These are phyloP conservation scores for Philhelius pedissequus DNA, from an alignment of 2,888 invertebrate species.

Conservation along the genomic window DNA sequence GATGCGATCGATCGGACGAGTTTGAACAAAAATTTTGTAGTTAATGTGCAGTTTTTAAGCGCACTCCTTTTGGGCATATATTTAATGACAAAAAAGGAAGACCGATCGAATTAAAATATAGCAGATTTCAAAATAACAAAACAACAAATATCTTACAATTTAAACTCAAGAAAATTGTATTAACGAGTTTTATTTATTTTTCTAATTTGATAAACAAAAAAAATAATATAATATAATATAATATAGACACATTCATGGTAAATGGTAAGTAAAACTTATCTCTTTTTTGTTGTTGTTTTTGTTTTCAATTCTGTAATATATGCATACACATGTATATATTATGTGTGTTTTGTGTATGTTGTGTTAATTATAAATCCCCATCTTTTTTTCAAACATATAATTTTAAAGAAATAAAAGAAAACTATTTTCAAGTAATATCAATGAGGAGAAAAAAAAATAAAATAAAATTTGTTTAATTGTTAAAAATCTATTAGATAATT, in stretches of 20 bases:
- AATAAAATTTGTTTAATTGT: constrained; percentile 26
- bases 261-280: constrained; percentile 42
- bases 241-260: constrained; percentile 69
- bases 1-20: too few species aligned
- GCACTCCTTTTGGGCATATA: too few species aligned
- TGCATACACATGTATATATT: constrained; percentile 60
- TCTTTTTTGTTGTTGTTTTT: constrained; percentile 20
- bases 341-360: constrained; percentile 36
- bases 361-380: constrained; percentile 45
- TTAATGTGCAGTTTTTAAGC: too few species aligned
- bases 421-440: constrained; percentile 60
- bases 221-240: constrained; percentile 45
- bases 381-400: background rate
- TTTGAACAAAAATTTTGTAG: too few species aligned
- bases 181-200: constrained; percentile 65
- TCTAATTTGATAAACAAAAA: constrained; percentile 65
- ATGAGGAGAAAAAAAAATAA: constrained; percentile 45
- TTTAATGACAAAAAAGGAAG: too few species aligned
- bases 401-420: constrained; percentile 15
- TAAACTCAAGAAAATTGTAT: constrained; percentile 52
- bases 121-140: background rate
- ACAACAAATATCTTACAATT: constrained; percentile 2
- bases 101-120: background rate
- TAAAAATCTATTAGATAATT: constrained; percentile 25
- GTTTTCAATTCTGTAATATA: constrained; percentile 57